Percentiles rank a stretch among this genome's conserved stretches.
Conservation (phyloP, 2,113 vertebrate species). For the Melanerpes formicivorus region DNA sequence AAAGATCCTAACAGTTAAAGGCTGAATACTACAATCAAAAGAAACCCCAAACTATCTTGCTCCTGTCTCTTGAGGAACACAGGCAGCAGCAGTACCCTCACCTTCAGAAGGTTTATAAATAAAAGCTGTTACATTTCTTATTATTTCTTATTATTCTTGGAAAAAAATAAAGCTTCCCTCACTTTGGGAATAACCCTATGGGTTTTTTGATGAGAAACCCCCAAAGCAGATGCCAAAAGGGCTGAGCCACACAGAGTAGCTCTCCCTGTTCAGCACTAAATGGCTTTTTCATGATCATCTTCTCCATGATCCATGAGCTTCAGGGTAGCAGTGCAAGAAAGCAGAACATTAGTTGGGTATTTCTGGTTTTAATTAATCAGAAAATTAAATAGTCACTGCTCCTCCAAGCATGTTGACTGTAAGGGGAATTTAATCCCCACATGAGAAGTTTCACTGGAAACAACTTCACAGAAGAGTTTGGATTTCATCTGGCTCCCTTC, state of each 20-base stretch:
- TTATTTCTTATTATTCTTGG: background rate
- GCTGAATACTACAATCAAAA: background rate
- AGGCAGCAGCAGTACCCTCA: background rate
- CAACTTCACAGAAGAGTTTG: background rate
- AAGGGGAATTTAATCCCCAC: background rate
- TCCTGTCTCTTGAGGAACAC: background rate
- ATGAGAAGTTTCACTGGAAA: background rate
- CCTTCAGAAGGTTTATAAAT: background rate
- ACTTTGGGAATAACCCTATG: constrained; percentile 35
- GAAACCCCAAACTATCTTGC: background rate
- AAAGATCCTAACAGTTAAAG: background rate
- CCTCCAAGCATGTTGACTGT: background rate
- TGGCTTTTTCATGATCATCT: constrained; percentile 9
- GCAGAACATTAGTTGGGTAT: background rate
- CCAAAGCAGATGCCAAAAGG: constrained; percentile 15
- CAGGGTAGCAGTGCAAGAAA: constrained; percentile 5
- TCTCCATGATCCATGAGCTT: constrained; percentile 22
- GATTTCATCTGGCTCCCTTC: background rate
- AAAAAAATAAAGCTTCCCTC: background rate
- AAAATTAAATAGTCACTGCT: constrained; percentile 4
- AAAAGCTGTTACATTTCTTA: too few species aligned
- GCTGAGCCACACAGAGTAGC: background rate
- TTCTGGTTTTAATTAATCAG: constrained; percentile 47
- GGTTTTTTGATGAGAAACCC: constrained; percentile 35
- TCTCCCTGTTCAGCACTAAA: background rate